These are phyloP conservation scores for Brachypalpus laphriformis DNA, from an alignment of 2,888 invertebrate species.

Conservation along the genomic window DNA sequence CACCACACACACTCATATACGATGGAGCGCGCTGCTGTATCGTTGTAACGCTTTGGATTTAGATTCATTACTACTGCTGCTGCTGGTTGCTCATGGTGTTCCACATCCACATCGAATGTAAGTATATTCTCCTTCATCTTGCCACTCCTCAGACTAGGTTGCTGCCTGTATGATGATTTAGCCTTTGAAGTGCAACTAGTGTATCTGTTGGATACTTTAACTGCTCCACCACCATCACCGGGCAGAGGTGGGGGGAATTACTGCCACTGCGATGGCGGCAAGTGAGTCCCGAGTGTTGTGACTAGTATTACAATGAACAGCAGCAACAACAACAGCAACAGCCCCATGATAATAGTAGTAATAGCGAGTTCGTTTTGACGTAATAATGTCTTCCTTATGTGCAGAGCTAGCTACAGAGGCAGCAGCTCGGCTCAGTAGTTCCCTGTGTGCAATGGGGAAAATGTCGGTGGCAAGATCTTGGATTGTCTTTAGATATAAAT, in stretches of 20 bases:
- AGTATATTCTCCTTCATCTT: constrained; percentile 48
- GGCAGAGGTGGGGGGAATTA: not conserved
- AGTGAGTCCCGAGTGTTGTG: constrained; percentile 51
- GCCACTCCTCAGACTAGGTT: constrained; percentile 58
- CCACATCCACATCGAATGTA: constrained; percentile 54
- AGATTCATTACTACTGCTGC: constrained; percentile 31
- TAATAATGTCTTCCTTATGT: constrained; percentile 68
- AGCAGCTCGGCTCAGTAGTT: constrained; percentile 2
- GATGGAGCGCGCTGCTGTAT: constrained; percentile 6
- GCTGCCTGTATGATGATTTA: constrained; percentile 62
- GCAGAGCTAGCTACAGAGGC: not conserved
- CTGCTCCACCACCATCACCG: no score
- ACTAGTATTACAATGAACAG: constrained; percentile 64
- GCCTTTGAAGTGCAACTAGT: constrained; percentile 61
- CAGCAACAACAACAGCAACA: constrained; percentile 35
- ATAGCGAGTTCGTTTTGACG: constrained; percentile 65
- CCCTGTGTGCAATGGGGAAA: not conserved
- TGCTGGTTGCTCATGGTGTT: constrained; percentile 36
- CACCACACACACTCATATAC: constrained; percentile 21
- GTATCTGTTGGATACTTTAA: constrained; percentile 42
- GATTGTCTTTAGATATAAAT: constrained; percentile 54
- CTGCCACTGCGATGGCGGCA: constrained; percentile 35
- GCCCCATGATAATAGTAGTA: constrained; percentile 56
- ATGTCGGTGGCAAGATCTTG: constrained; percentile 45
- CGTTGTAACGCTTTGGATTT: constrained; percentile 40